These are phyloP conservation scores for Marronus borbonicus DNA, from an alignment of 2,888 invertebrate genomes.

Conservation along the genomic window DNA sequence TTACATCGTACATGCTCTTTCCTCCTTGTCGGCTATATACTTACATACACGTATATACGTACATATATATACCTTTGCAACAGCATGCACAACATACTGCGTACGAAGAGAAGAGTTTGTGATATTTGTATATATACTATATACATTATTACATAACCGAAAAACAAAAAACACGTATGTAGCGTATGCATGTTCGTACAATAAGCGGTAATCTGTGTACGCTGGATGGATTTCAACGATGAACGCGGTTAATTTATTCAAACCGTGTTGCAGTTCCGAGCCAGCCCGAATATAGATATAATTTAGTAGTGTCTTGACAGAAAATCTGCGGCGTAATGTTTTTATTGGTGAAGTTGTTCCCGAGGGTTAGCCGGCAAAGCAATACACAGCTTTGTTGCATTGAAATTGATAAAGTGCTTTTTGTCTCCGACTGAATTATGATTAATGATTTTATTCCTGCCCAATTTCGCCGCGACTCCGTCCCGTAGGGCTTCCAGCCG, in stretches of 20 bases:
- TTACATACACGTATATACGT: constrained; percentile 1
- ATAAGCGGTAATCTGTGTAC: not conserved
- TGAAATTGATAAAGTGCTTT: constrained; percentile 65
- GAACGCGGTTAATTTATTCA: constrained; percentile 57
- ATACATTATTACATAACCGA: constrained; percentile 30
- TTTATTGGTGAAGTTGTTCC: constrained; percentile 56
- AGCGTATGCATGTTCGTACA: constrained; percentile 8
- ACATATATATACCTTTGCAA: not conserved
- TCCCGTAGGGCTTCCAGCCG: not conserved
- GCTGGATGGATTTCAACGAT: constrained; percentile 52
- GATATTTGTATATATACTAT: constrained; percentile 17
- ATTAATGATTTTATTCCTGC: constrained; percentile 54
- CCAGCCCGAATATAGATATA: constrained; percentile 57
- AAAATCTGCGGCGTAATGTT: constrained; percentile 57
- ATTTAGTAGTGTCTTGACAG: constrained; percentile 57
- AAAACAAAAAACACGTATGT: constrained; percentile 37
- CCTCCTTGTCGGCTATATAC: not conserved
- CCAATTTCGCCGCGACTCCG: constrained; percentile 29
- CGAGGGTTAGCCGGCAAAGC: constrained; percentile 53
- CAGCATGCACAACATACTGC: no score
- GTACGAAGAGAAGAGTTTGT: not conserved
- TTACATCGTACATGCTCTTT: constrained; percentile 19
- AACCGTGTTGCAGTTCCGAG: constrained; percentile 54
- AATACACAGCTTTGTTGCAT: constrained; percentile 57
- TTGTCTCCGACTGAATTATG: constrained; percentile 62